Evolutionary conservation across 2,888 invertebrate genomes (phyloP).

Genomic region (Hypena proboscidalis): DNA sequence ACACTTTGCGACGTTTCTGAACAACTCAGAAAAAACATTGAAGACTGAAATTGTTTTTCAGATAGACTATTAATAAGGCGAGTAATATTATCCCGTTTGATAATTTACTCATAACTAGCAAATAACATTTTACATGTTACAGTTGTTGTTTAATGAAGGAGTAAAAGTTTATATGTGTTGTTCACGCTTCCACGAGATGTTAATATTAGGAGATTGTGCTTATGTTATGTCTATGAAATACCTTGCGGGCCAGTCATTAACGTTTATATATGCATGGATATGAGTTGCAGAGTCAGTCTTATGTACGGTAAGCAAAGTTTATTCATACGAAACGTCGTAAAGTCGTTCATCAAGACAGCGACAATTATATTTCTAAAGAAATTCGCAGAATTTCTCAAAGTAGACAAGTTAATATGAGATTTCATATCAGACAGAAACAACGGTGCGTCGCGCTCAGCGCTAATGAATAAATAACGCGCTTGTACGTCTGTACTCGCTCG

Average conservation of each 20-base stretch:
- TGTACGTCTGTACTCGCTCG: slow-evolving; percentile 49
- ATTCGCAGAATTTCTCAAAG: slow-evolving; percentile 64
- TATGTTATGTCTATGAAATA: slow-evolving; percentile 16
- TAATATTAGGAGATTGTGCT: slow-evolving; percentile 1
- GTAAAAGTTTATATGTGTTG: background rate
- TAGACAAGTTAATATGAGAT: slow-evolving; percentile 74
- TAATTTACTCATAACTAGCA: no score
- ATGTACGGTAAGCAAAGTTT: slow-evolving; percentile 45
- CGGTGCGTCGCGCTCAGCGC: slow-evolving; percentile 45
- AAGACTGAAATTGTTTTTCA: no score
- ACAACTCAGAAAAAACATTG: no score
- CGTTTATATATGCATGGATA: slow-evolving; percentile 29
- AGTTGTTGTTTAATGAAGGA: background rate
- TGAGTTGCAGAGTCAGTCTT: slow-evolving; percentile 25
- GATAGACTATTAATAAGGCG: no score
- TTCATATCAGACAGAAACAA: slow-evolving; percentile 60
- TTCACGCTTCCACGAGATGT: background rate
- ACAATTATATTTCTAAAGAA: slow-evolving; percentile 70
- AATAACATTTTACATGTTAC: no score
- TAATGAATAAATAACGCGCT: slow-evolving; percentile 63
- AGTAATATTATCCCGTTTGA: no score
- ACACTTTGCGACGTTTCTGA: no score
- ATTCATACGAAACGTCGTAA: slow-evolving; percentile 56
- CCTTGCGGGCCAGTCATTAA: slow-evolving; percentile 25
- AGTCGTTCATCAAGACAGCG: slow-evolving; percentile 57